Evolutionary conservation across 2,113 vertebrate species (phyloP).

Genomic region (Origma solitaria): DNA sequence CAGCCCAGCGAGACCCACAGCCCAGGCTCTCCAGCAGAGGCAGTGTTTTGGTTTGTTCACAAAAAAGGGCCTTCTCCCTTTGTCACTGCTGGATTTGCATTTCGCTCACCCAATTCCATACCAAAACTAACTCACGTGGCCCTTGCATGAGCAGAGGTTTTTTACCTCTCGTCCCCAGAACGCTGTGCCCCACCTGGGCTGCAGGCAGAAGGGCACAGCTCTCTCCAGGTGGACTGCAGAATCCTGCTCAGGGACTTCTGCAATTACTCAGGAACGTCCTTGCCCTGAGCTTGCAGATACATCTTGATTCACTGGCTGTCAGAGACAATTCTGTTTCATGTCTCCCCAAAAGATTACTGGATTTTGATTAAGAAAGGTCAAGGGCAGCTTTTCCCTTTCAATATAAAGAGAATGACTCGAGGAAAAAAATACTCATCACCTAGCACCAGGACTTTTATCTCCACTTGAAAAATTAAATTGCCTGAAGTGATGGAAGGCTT

Average conservation of each 20-base stretch:
- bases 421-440: not conserved
- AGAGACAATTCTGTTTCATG: not conserved
- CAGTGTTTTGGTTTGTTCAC: not conserved
- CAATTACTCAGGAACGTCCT: not conserved
- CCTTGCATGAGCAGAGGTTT: not conserved
- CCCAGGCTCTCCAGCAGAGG: not conserved
- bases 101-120: rapidly evolving
- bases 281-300: not conserved
- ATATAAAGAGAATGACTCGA: not conserved
- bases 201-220: not conserved
- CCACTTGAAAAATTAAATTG: not conserved
- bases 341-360: conserved; percentile 32
- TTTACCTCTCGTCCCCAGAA: not conserved
- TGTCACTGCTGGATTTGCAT: not conserved
- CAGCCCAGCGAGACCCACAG: not conserved
- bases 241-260: not conserved
- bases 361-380: conserved; percentile 50
- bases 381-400: not conserved
- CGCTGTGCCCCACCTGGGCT: rapidly evolving
- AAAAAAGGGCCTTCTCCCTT: not conserved
- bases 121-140: not conserved
- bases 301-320: conserved; percentile 16
- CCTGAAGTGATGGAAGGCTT: not conserved
- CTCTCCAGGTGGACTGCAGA: not conserved
- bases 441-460: not conserved